phyloP scores from a whole-genome alignment of 2,797 vertebrate species.

The Micrastur ruficollis region DNA sequence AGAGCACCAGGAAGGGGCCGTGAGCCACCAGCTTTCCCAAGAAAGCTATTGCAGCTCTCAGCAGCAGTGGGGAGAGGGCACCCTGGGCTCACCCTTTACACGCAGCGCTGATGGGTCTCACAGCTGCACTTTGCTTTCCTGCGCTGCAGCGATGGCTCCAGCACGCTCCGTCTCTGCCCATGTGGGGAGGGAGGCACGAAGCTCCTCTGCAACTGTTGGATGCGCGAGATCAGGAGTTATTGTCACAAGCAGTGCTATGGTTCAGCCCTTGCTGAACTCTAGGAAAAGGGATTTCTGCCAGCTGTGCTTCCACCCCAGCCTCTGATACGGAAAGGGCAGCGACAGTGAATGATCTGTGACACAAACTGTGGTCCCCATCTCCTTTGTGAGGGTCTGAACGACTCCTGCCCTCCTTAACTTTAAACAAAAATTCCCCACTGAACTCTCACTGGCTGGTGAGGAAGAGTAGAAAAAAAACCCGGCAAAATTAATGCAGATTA shows the following conservation, averaged over 20 bases:
- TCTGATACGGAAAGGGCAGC: accelerated
- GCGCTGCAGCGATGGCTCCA: accelerated
- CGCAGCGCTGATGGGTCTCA: accelerated
- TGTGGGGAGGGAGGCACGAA: accelerated
- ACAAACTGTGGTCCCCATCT: accelerated
- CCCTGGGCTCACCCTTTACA: accelerated
- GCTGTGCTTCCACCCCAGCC: background rate
- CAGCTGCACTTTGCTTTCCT: background rate
- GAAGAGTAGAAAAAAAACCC: background rate
- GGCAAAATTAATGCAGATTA: background rate
- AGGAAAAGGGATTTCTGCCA: background rate
- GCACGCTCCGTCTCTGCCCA: background rate
- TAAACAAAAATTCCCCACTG: background rate
- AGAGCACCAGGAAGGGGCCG: accelerated
- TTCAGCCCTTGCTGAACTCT: background rate
- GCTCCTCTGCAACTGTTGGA: background rate
- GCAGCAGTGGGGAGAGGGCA: background rate
- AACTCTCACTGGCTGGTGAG: background rate
- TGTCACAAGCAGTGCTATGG: background rate
- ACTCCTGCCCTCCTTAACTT: background rate
- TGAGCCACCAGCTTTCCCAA: accelerated
- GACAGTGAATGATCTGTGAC: accelerated
- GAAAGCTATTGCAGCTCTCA: background rate
- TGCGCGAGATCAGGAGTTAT: too few relatives aligned
- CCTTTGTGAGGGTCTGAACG: background rate